A percentile compares a stretch with the other conserved stretches of the same genome.
phyloP scores from a whole-genome alignment of 37 sponge, comb jelly and placozoan species.

The Crambe crambe region DNA sequence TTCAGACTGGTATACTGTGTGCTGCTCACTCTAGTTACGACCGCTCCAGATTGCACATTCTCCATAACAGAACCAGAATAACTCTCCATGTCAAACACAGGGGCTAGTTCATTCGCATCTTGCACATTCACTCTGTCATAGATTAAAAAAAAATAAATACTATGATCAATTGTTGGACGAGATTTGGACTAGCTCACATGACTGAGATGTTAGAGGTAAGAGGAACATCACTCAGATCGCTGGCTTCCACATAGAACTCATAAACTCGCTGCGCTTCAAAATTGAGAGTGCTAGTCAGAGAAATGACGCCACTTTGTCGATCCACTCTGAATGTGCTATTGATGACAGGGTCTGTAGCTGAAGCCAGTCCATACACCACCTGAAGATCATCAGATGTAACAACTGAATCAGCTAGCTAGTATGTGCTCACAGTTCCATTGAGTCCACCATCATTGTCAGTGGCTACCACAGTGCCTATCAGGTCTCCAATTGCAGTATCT shows the following conservation, averaged over 20 bases:
- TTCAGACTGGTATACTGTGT: background rate
- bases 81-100: slow-evolving; percentile 14
- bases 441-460: slow-evolving; percentile 42
- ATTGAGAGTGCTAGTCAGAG: background rate
- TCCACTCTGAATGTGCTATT: slow-evolving; percentile 1
- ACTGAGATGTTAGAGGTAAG: background rate
- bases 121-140: slow-evolving; percentile 22
- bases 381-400: background rate
- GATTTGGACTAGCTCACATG: slow-evolving; percentile 21
- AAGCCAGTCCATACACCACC: slow-evolving; percentile 6
- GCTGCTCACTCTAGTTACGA: slow-evolving; percentile 14
- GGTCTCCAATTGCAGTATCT: background rate
- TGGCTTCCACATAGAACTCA: slow-evolving; percentile 23
- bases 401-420: background rate
- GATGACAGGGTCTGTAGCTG: background rate
- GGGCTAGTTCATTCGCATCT: slow-evolving; percentile 43
- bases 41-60: slow-evolving; percentile 13
- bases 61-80: slow-evolving; percentile 24
- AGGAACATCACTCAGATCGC: background rate
- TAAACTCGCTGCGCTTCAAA: background rate
- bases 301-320: slow-evolving; percentile 6
- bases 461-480: slow-evolving; percentile 51
- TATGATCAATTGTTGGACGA: background rate
- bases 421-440: slow-evolving; percentile 37
- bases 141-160: slow-evolving; percentile 1